Base-by-base conservation (phyloP, 2,797 vertebrate species). In the Dendrocincla tyrannina region DNA sequence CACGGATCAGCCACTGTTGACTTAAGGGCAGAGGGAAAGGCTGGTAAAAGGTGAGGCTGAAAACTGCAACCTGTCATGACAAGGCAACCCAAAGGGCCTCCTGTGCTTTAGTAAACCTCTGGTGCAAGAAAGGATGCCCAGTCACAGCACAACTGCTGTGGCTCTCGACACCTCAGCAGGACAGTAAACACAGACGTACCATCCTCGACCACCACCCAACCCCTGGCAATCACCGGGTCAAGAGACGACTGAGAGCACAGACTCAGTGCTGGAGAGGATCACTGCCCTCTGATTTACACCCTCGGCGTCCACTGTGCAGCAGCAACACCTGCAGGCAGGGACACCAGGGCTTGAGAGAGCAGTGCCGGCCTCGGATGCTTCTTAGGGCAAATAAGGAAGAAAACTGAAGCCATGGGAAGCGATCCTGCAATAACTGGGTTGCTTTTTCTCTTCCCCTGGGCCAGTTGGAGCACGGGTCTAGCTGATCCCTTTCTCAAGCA, bases 201-300 rank as follows among this genome's bases (percentile, higher is more conserved):
- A 1, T 17, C 47, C 72, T 52, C 1, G 0, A 35, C 8, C 49
- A 30, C 1, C 7, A 66, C 17, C 14, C 22, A 44, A 55, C 2
- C 35, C 1, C 2, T 1, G 30, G 56, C 42, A 62, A 74, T 44
- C 30, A 32, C 19, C 0, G 0, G 15, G 35, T 74, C 0, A 0
- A 77, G 39, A 80, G 39, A 4, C 0, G 1, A 42, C 4, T 1
- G 0, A 44, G 20, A 76, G 10, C 39, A 74, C 0, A 0, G 58
- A 46, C 18, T 20, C 7, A 3, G 17, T 0, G 2, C 44, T 46
- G 70, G 39, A 6, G 3, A 60, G 46, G 33, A 78, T 28, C 52
- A 66, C 66, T 44, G 32, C 15, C 16, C 27, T 83, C 52, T 23
- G 37, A 59, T 69, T n/a, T 17, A 47, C 11, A 20, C 1, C 41